Conservation (phyloP, 2,113 vertebrate genomes). For the Willisornis vidua region DNA sequence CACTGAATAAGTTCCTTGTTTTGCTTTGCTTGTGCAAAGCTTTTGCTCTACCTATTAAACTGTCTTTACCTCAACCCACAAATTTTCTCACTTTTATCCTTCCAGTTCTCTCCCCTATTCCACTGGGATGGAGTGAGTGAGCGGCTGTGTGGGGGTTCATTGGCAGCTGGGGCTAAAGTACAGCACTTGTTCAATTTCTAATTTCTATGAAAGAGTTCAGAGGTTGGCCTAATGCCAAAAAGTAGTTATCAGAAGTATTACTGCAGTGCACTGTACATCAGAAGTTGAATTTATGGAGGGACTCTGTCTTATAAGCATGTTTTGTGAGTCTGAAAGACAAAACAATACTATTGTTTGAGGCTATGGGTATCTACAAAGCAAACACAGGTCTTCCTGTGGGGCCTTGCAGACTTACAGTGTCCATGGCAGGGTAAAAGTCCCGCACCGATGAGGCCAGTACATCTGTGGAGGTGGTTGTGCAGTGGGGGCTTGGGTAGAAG, state of each 20-base stretch:
- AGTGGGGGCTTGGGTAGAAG: neutral
- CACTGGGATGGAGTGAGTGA: neutral
- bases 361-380: neutral
- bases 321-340: neutral
- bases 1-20: neutral
- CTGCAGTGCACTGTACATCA: neutral
- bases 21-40: neutral
- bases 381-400: neutral
- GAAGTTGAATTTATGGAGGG: neutral
- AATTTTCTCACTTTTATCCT: neutral
- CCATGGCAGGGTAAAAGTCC: neutral
- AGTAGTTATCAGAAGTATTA: neutral
- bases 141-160: neutral
- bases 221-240: neutral
- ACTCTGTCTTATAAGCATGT: accelerated
- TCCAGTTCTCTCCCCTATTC: neutral
- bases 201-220: neutral
- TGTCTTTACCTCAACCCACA: neutral
- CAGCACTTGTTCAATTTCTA: neutral
- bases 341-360: neutral
- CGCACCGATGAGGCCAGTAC: neutral
- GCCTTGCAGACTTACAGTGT: neutral
- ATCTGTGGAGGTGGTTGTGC: neutral
- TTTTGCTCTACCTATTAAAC: neutral
- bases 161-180: neutral